Percentiles rank a stretch among this genome's conserved stretches.
phyloP scores from a whole-genome alignment of 2,888 invertebrate genomes.

The Sturmia bella region DNA sequence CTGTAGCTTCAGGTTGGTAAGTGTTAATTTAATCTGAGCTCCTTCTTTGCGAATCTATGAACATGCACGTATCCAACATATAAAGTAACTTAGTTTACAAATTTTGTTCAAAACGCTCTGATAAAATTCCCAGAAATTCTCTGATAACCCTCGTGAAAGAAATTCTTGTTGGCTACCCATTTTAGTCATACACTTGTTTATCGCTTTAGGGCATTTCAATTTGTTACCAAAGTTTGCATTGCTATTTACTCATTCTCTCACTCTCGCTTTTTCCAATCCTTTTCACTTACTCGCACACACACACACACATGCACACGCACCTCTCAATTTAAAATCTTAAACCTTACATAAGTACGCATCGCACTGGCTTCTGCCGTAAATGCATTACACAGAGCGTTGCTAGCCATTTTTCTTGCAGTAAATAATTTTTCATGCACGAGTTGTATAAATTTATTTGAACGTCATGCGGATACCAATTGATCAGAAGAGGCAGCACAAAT shows the following conservation, averaged over 20 bases:
- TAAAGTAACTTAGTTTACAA: too few species aligned
- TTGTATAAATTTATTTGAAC: slow-evolving; percentile 64
- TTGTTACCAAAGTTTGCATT: slow-evolving; percentile 55
- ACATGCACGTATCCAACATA: too few species aligned
- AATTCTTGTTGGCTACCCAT: slow-evolving; percentile 21
- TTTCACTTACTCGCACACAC: not conserved
- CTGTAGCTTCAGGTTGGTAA: too few species aligned
- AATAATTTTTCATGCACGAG: slow-evolving; percentile 72
- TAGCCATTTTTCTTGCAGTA: slow-evolving; percentile 72
- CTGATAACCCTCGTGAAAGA: not conserved
- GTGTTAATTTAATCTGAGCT: too few species aligned
- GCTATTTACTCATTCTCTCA: slow-evolving; percentile 31
- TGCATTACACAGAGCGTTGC: slow-evolving; percentile 60
- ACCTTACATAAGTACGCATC: slow-evolving; percentile 31
- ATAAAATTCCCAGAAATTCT: not conserved
- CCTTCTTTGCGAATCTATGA: too few species aligned
- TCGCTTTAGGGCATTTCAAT: slow-evolving; percentile 61
- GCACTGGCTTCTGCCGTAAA: not conserved
- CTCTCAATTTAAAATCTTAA: slow-evolving; percentile 9
- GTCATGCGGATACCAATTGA: slow-evolving; percentile 68
- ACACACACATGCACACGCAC: not conserved
- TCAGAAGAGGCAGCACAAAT: slow-evolving; percentile 42
- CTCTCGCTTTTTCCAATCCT: not conserved
- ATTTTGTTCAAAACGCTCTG: too few species aligned
- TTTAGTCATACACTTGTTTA: slow-evolving; percentile 49